These are phyloP conservation scores for Diarsia dahlii DNA, from an alignment of 2,888 invertebrate species.

Conservation along the genomic window DNA sequence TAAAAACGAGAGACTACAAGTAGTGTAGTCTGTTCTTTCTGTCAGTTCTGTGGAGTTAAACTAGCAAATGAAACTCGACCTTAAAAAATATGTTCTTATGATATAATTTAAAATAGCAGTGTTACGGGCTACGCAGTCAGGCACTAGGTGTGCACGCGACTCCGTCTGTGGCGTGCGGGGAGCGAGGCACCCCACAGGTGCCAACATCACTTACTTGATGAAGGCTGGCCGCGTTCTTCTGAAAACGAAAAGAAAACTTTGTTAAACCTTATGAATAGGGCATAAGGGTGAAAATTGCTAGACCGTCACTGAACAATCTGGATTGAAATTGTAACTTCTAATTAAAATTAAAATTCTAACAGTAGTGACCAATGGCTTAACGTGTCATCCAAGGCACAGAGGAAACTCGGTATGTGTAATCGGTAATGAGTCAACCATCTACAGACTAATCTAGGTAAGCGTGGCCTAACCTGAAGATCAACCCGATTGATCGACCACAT, in stretches of 20 bases:
- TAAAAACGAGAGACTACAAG: too few relatives aligned
- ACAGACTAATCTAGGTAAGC: too few relatives aligned
- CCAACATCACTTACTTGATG: constrained; percentile 84
- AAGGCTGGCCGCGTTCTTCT: constrained; percentile 81
- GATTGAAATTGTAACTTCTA: too few relatives aligned
- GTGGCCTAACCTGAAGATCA: too few relatives aligned
- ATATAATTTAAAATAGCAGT: constrained; percentile 45
- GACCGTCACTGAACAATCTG: too few relatives aligned
- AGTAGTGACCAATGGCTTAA: too few relatives aligned
- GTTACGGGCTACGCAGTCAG: constrained; percentile 29
- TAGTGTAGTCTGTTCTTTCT: neutral
- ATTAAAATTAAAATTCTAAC: too few relatives aligned
- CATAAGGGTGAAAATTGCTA: too few relatives aligned
- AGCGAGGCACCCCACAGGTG: constrained; percentile 38
- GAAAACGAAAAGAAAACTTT: constrained; percentile 50
- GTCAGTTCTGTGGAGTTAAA: neutral
- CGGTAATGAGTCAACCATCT: too few relatives aligned
- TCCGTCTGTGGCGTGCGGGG: constrained; percentile 30
- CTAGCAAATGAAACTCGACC: neutral
- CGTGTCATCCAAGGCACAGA: too few relatives aligned
- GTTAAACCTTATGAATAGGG: constrained; percentile 4
- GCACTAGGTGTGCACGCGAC: constrained; percentile 35
- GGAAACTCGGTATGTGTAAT: too few relatives aligned
- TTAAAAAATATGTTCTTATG: constrained; percentile 27
- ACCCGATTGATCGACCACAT: too few relatives aligned